Percentiles rank a stretch among this genome's conserved stretches.
These are phyloP conservation scores for Orchesellides sinensis DNA, from an alignment of 2,888 invertebrate species.

Conservation along the genomic window DNA sequence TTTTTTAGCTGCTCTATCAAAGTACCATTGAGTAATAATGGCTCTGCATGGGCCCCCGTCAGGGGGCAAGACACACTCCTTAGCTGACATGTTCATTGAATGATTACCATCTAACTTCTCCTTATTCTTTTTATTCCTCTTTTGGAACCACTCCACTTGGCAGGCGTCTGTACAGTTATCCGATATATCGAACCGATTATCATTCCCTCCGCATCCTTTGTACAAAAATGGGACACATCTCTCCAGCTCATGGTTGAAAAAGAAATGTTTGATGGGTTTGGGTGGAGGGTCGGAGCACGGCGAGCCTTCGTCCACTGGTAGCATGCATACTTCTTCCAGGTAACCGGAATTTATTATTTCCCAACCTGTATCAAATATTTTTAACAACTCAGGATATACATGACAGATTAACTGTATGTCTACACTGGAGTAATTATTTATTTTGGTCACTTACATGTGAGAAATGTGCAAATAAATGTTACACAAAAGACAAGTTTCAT, in stretches of 20 bases:
- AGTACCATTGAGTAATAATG: slow-evolving; percentile 87
- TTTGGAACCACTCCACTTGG: slow-evolving; percentile 36
- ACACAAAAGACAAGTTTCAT: too few relatives aligned
- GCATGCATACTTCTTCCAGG: slow-evolving; percentile 28
- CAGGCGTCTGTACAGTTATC: slow-evolving; percentile 89
- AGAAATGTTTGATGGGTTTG: not conserved
- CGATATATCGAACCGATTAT: slow-evolving; percentile 88
- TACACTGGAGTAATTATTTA: too few relatives aligned
- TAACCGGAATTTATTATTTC: not conserved
- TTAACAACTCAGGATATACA: too few relatives aligned
- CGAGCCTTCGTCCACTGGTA: slow-evolving; percentile 12
- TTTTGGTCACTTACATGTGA: too few relatives aligned
- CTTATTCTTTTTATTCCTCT: slow-evolving; percentile 35
- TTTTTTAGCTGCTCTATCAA: slow-evolving; percentile 81
- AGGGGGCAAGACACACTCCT: slow-evolving; percentile 85
- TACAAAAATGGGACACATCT: slow-evolving; percentile 88
- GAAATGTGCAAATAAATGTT: too few relatives aligned
- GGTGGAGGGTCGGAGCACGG: not conserved
- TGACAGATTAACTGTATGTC: too few relatives aligned
- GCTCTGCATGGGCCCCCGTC: slow-evolving; percentile 89
- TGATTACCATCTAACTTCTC: not conserved
- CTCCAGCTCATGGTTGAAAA: slow-evolving; percentile 10
- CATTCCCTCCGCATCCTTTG: slow-evolving; percentile 94
- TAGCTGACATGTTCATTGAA: slow-evolving; percentile 14
- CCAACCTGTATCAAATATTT: not conserved